Percentiles rank a stretch among this genome's conserved stretches.
These are phyloP conservation scores for Drosophila nasuta DNA, from an alignment of 1,140 invertebrate genomes.

Conservation along the genomic window DNA sequence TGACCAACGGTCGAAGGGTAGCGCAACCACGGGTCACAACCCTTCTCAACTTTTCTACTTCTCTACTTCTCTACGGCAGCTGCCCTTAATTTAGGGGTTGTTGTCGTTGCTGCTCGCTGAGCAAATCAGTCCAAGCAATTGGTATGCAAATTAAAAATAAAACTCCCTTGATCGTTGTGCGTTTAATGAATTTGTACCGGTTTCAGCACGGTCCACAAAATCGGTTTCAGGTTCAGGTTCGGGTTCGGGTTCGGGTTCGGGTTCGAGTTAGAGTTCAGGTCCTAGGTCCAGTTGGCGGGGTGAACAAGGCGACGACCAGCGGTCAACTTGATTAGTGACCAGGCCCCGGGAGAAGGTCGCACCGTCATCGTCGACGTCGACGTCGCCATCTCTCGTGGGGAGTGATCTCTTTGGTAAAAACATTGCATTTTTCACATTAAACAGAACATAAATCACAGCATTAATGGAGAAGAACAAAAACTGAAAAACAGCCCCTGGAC, in stretches of 20 bases:
- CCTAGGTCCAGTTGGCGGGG: slow-evolving; percentile 18
- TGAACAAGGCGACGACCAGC: slow-evolving; percentile 63
- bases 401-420: slow-evolving; percentile 84
- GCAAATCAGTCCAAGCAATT: slow-evolving; percentile 77
- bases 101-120: slow-evolving; percentile 43
- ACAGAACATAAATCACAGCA: slow-evolving; percentile 83
- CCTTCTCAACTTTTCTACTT: slow-evolving; percentile 1
- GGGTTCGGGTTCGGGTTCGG: slow-evolving; percentile 1
- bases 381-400: slow-evolving; percentile 55
- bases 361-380: not conserved
- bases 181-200: slow-evolving; percentile 75
- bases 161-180: slow-evolving; percentile 62
- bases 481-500: slow-evolving; percentile 18
- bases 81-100: slow-evolving; percentile 29
- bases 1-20: slow-evolving; percentile 31
- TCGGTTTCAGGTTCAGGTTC: slow-evolving; percentile 7
- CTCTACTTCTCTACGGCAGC: slow-evolving; percentile 12
- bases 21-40: slow-evolving; percentile 1
- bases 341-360: slow-evolving; percentile 51
- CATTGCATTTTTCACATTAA: slow-evolving; percentile 83
- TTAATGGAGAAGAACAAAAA: slow-evolving; percentile 59
- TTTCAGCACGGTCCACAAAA: slow-evolving; percentile 26
- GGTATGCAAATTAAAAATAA: slow-evolving; percentile 77
- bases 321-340: slow-evolving; percentile 83
- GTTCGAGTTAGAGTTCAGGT: slow-evolving; percentile 25